phyloP scores from a whole-genome alignment of 2,888 invertebrate species.

The Syritta pipiens region DNA sequence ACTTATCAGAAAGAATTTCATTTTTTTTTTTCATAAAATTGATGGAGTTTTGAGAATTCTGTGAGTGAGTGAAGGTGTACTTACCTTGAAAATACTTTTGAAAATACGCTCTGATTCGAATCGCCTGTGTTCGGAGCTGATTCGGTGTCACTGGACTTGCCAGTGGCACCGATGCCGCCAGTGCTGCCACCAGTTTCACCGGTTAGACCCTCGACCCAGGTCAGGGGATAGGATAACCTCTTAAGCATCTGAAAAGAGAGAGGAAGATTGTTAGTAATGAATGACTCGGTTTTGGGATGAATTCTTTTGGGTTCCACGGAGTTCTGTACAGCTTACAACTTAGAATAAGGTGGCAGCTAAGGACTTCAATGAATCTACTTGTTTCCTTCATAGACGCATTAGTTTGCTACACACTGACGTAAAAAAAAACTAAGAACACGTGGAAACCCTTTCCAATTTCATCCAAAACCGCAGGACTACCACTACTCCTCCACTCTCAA shows the following conservation, averaged over 20 bases:
- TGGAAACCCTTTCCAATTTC: neutral
- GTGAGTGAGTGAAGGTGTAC: too few relatives aligned
- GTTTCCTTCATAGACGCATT: too few relatives aligned
- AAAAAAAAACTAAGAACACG: neutral
- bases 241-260: conserved; percentile 88
- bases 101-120: conserved; percentile 88
- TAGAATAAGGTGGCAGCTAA: too few relatives aligned
- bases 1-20: conserved; percentile 34
- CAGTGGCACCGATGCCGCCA: conserved; percentile 69
- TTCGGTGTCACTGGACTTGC: conserved; percentile 77
- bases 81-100: conserved; percentile 95
- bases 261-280: too few relatives aligned
- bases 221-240: conserved; percentile 92
- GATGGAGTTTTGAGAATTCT: too few relatives aligned
- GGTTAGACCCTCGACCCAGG: conserved; percentile 94
- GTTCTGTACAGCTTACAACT: too few relatives aligned
- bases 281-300: neutral
- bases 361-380: too few relatives aligned
- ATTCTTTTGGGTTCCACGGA: too few relatives aligned
- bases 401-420: too few relatives aligned
- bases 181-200: conserved; percentile 84
- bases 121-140: conserved; percentile 80
- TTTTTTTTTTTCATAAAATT: conserved; percentile 1
- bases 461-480: neutral
- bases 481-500: neutral